These are phyloP conservation scores for Athene noctua DNA, from an alignment of 2,113 vertebrate genomes.

Conservation along the genomic window DNA sequence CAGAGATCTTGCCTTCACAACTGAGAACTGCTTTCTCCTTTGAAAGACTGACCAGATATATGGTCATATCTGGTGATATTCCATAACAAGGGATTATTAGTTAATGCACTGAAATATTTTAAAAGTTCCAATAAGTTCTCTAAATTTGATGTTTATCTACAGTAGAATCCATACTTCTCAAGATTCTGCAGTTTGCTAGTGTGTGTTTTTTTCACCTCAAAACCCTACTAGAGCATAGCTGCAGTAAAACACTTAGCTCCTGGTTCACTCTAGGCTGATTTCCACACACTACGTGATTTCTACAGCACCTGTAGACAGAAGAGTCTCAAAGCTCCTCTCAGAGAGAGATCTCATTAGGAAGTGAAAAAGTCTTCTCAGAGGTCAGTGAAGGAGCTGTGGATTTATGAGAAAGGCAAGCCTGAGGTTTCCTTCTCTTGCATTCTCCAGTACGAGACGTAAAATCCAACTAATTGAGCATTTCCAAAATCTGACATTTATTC, in stretches of 20 bases:
- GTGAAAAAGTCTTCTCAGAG: background rate
- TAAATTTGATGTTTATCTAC: background rate
- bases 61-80: too few species aligned
- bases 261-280: background rate
- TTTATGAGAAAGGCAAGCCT: background rate
- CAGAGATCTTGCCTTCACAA: background rate
- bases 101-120: background rate
- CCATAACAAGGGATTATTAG: background rate
- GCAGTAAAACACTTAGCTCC: background rate
- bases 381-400: background rate
- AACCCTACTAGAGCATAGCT: background rate
- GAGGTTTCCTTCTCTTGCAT: background rate
- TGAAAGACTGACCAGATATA: background rate
- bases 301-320: background rate
- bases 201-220: background rate
- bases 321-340: background rate
- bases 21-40: background rate
- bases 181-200: background rate
- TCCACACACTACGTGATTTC: background rate
- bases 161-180: background rate
- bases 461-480: background rate
- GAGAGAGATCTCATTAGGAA: background rate
- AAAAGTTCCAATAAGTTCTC: background rate
- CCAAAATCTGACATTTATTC: background rate
- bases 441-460: background rate